Evolutionary conservation across 2,797 vertebrate species (phyloP).

Genomic region (Sebastes goodei): DNA sequence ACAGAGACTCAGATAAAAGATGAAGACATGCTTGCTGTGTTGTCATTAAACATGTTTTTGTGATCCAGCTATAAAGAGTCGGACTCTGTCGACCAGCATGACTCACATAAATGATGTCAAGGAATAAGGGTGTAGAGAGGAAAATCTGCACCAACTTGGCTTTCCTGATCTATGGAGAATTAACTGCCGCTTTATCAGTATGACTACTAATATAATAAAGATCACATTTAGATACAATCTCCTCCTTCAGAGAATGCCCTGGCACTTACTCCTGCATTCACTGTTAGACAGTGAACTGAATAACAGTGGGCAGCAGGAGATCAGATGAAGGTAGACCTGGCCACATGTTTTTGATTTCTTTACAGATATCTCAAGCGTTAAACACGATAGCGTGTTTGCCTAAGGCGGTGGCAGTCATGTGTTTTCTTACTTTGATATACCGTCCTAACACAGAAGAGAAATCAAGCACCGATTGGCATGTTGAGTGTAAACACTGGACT

Average conservation of each 20-base stretch:
- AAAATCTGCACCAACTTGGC: background rate
- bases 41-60: background rate
- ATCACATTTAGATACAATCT: background rate
- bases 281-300: background rate
- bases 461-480: slow-evolving; percentile 41
- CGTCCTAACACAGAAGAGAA: slow-evolving; percentile 10
- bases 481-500: slow-evolving; percentile 41
- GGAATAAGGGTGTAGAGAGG: background rate
- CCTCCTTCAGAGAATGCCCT: background rate
- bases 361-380: slow-evolving; percentile 2
- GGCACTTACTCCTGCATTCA: background rate
- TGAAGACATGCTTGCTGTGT: background rate
- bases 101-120: slow-evolving; percentile 13
- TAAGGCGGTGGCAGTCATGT: slow-evolving; percentile 35
- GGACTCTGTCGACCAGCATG: background rate
- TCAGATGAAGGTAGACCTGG: background rate
- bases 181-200: background rate
- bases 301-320: background rate
- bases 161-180: background rate
- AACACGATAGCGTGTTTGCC: slow-evolving; percentile 38
- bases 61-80: background rate
- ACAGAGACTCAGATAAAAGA: background rate
- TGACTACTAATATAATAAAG: background rate
- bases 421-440: slow-evolving; percentile 44
- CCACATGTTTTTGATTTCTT: slow-evolving; percentile 29